These are phyloP conservation scores for Bombus haemorrhoidalis DNA, from an alignment of 1,140 invertebrate genomes.

Conservation along the genomic window DNA sequence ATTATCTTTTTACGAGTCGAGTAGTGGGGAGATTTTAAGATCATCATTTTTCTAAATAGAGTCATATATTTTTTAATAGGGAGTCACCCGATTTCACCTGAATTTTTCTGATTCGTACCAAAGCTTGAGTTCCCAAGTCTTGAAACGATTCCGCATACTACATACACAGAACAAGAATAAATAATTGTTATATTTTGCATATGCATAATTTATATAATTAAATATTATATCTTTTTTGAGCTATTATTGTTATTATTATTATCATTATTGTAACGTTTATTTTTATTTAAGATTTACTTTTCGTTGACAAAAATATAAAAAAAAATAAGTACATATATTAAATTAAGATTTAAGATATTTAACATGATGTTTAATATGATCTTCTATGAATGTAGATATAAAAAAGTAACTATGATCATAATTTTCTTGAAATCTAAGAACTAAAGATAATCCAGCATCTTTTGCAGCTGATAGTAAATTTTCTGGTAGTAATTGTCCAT, in stretches of 20 bases:
- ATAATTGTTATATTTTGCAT: not conserved
- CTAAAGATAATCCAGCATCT: slow-evolving; percentile 87
- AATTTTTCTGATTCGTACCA: not conserved
- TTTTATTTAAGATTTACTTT: slow-evolving; percentile 7
- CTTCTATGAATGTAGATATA: slow-evolving; percentile 95
- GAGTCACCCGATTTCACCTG: too few species aligned
- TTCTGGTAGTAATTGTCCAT: slow-evolving; percentile 92
- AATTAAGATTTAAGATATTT: slow-evolving; percentile 85
- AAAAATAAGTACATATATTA: slow-evolving; percentile 1
- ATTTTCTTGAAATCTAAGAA: slow-evolving; percentile 91
- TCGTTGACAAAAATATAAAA: slow-evolving; percentile 2
- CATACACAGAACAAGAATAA: not conserved
- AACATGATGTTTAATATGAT: slow-evolving; percentile 96
- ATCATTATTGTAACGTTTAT: slow-evolving; percentile 9
- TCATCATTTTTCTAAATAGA: too few species aligned
- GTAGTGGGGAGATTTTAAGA: too few species aligned
- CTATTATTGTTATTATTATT: not conserved
- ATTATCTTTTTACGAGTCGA: too few species aligned
- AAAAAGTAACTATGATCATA: slow-evolving; percentile 99
- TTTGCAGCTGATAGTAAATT: slow-evolving; percentile 90
- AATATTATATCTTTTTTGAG: not conserved
- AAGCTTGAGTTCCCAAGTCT: not conserved
- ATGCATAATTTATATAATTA: not conserved
- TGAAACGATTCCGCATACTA: not conserved
- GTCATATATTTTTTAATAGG: too few species aligned